Base-by-base conservation (phyloP, 2,113 vertebrate genomes). In the Choloepus hoffmanni region DNA sequence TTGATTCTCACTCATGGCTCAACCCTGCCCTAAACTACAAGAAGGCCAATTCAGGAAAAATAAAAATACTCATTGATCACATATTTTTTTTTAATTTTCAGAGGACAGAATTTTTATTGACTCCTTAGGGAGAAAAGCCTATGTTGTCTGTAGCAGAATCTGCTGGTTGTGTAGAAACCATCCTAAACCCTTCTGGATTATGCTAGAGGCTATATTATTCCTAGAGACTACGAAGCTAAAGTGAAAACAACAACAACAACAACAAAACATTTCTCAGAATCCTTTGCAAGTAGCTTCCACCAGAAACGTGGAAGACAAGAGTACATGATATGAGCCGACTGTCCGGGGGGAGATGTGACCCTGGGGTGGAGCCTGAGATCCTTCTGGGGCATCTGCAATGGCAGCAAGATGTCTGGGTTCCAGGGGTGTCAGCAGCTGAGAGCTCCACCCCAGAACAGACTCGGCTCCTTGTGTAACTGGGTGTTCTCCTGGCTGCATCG, bases 11-110 rank as follows among this genome's bases (percentile, higher is more conserved):
- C 58, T 79, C 7, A 2, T 21, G 77, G 43, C 16, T 58, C 55
- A 72, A 23, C 7, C 1, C 12, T 83, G 40, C 58, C 43, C 55
- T 78, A n/a, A 72, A 86, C 23, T 67, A 16, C 65, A 68, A 83
- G 48, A 90, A 13, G 33, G 45, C n/a, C 13, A 30, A 70, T 90
- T 85, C 10, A 76, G 83, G 13, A 93, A 86, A 93, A 86, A 94
- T 18, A 50, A 72, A 83, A 28, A 40, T 74, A n/a, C 50, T 60
- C 93, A 60, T 83, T 74, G 43, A 53, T 36, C 36, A 58, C 55
- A 12, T 60, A 0, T 30, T 13, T 15, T 7, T 7, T 19, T 5
- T 33, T 83, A 33, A 60, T 28, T 76, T 50, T 85, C 28, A 70
- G 40, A 85, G 73, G 24, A 45, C 60, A 89, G 48, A 45, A 62